Conservation (phyloP, 2,797 vertebrate species). For the Argentina silus region DNA sequence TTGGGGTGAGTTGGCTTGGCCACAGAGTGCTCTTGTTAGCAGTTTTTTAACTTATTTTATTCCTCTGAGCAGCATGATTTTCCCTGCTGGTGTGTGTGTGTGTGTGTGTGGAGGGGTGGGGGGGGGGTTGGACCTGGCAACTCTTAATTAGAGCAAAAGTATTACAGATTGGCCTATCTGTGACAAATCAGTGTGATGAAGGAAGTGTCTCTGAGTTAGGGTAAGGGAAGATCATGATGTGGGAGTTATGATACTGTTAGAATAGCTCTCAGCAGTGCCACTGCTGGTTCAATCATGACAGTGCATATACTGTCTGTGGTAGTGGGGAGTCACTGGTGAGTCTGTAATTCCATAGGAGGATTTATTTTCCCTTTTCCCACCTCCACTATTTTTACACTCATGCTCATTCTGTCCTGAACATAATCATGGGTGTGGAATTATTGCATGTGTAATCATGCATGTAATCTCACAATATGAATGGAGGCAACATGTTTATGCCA, state of each 20-base stretch:
- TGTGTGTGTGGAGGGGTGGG: neutral
- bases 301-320: neutral
- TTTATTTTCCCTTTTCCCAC: neutral
- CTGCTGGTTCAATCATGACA: constrained; percentile 16
- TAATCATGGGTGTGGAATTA: too few species aligned
- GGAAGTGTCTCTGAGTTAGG: neutral
- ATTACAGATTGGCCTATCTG: neutral
- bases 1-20: constrained; percentile 66
- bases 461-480: too few species aligned
- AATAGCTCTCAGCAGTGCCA: constrained; percentile 21
- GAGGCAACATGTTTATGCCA: too few species aligned
- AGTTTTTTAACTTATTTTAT: constrained; percentile 55
- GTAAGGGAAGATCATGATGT: neutral
- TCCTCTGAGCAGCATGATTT: constrained; percentile 36
- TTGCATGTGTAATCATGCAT: too few species aligned
- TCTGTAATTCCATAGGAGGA: neutral
- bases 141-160: neutral
- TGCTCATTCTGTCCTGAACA: too few species aligned
- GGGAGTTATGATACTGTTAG: neutral
- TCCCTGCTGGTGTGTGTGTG: constrained; percentile 1
- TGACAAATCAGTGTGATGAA: neutral
- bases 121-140: neutral
- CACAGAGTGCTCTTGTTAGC: constrained; percentile 63
- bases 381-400: neutral
- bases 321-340: neutral